Base-by-base conservation (phyloP, 2,113 vertebrate species). In the Daubentonia madagascariensis region DNA sequence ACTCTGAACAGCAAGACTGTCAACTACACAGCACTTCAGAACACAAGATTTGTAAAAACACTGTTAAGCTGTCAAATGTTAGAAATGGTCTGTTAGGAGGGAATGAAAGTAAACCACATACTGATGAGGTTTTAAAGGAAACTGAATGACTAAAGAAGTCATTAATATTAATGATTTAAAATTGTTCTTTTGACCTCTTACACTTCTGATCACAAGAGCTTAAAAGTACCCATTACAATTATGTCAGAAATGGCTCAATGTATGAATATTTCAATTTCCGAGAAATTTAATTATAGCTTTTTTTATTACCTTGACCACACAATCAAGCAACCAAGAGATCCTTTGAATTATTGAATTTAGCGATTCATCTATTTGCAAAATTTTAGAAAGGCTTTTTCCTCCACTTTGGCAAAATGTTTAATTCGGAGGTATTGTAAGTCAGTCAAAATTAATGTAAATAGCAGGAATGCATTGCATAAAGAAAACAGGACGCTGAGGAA, bases 91-190 rank as follows among this genome's bases (percentile, higher is more conserved):
- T 96, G 37, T 88, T 78, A 89, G 45, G 43, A n/a, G 72, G 40
- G 43, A 91, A 79, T 59, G 81, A 93, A 84, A 96, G 63, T 81
- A 97, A 96, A 97, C 59, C 59, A 72, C 61, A 85, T 73, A 72
- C 18, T 97, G 90, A 96, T 88, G 70, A 97, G 65, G 80, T n/a
- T 76, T 89, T 85, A 80, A 94, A 81, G 57, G 70, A 97, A 97
- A 87, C 20, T 75, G 81, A 91, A 92, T 96, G 79, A 85, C 89
- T 96, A 68, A 91, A 87, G 43, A 76, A 70, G 45, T 61, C 59
- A 92, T 98, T 94, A 95, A 97, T 96, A 96, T 96, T 97, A 94
- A 97, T 85, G 76, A 88, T 32, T 96, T 96, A 50, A 96, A 97
- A 97, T 85, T 89, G 83, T 30, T 93, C 89, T 76, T 86, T 52